Evolutionary conservation across 2,797 vertebrate species (phyloP).

Genomic region (Hypotaenidia okinawae): DNA sequence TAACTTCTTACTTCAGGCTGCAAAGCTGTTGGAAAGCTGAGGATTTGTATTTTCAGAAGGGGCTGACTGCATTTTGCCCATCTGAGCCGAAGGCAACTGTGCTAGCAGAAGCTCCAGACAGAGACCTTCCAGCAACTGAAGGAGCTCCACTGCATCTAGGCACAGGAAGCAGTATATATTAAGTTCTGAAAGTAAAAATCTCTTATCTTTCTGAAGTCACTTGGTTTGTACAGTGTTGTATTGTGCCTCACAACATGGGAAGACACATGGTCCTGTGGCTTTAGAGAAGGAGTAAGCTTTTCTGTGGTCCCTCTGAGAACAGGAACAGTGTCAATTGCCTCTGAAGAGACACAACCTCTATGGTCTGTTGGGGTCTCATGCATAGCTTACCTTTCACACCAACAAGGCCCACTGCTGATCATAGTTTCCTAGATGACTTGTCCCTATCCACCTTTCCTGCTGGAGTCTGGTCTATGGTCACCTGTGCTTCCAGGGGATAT

Average conservation of each 20-base stretch:
- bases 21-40: background rate
- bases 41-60: background rate
- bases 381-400: background rate
- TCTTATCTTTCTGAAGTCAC: background rate
- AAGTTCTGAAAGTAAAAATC: background rate
- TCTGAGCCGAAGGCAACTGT: background rate
- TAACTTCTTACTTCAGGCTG: background rate
- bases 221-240: background rate
- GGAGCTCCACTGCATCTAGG: background rate
- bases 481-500: background rate
- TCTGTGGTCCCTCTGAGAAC: background rate
- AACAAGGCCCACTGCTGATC: background rate
- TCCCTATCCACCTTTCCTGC: background rate
- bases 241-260: background rate
- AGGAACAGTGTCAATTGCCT: background rate
- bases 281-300: background rate
- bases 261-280: background rate
- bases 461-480: background rate
- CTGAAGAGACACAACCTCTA: background rate
- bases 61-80: background rate
- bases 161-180: background rate
- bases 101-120: background rate
- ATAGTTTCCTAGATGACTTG: background rate
- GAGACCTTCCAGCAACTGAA: background rate
- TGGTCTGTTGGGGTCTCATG: background rate